phyloP scores from a whole-genome alignment of 2,888 invertebrate genomes.

The Oeneis ivallda region DNA sequence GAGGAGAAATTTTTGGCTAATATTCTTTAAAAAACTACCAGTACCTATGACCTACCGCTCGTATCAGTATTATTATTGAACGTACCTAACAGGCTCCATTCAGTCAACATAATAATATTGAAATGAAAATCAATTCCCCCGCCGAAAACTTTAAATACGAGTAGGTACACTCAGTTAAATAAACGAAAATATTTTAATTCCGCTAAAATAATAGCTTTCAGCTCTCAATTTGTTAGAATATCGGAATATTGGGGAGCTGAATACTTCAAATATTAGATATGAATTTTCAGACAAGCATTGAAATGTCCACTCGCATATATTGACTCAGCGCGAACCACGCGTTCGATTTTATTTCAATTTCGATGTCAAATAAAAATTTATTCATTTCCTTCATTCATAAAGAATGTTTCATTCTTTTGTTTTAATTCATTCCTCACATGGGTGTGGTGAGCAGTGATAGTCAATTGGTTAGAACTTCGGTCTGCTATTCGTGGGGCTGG shows the following conservation, averaged over 20 bases:
- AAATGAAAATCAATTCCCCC: not conserved
- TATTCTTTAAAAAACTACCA: too few relatives aligned
- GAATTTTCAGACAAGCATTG: conserved; percentile 14
- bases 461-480: too few relatives aligned
- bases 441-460: too few relatives aligned
- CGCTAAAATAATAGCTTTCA: conserved; percentile 7
- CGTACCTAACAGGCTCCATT: not conserved
- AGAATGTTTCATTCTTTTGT: too few relatives aligned
- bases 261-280: conserved; percentile 14
- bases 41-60: too few relatives aligned
- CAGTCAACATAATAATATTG: not conserved
- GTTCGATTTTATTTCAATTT: conserved; percentile 32
- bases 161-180: not conserved
- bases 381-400: not conserved
- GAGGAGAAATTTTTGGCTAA: too few relatives aligned
- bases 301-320: conserved; percentile 13
- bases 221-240: conserved; percentile 12
- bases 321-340: conserved; percentile 7
- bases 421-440: too few relatives aligned
- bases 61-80: too few relatives aligned
- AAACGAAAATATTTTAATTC: conserved; percentile 6
- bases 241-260: not conserved
- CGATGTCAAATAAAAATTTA: conserved; percentile 31
- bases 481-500: too few relatives aligned
- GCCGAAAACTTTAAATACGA: not conserved